Base-by-base conservation (phyloP, 2,888 invertebrate species). In the Eurytoma adleriae region DNA sequence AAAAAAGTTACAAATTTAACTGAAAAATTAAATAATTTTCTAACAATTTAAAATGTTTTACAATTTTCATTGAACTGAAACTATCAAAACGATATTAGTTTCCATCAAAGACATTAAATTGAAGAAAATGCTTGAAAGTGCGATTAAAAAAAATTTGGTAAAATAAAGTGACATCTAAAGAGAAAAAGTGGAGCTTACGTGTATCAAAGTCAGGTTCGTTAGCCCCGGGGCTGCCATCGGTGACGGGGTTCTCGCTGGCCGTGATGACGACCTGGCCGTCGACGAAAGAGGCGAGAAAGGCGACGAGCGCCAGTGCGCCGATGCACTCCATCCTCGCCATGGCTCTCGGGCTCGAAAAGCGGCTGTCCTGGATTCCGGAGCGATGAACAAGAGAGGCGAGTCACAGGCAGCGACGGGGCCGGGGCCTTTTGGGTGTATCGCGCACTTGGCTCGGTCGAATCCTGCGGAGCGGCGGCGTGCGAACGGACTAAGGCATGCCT, bases 191-290 rank as follows among this genome's bases (percentile, higher is more conserved):
- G 16, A 30, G 54, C 90, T 90, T 88, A 90, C 90, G 90, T 70
- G 85, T 90, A 1, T 85, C 83, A 70, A 90, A 90, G 79, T 90
- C 87, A 48, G 90, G 89, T 66, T 90, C 90, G 66, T 85, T 86
- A 24, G 79, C 70, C 20, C 77, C 86, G 10, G 84, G 82, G 80
- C 82, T 83, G 14, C 27, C 88, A 64, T 86, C 86, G 27, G 81
- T 68, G 27, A 76, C 86, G 1, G 85, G 82, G 80, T 57, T 64
- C 24, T 71, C 67, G 27, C 67, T 27, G 64, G 70, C 83, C 1
- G 80, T 83, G 61, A 84, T 83, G 54, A 84, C 75, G 30, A 84
- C 82, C 76, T 84, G 84, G 5, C 79, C 83, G 67, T 71, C 72
- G 73, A 79, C 81, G 13, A 86, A 69, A 62, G n/a, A 50, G 27